Evolutionary conservation across 2,888 invertebrate genomes (phyloP).

Genomic region (Parapristionchus giblindavisi): DNA sequence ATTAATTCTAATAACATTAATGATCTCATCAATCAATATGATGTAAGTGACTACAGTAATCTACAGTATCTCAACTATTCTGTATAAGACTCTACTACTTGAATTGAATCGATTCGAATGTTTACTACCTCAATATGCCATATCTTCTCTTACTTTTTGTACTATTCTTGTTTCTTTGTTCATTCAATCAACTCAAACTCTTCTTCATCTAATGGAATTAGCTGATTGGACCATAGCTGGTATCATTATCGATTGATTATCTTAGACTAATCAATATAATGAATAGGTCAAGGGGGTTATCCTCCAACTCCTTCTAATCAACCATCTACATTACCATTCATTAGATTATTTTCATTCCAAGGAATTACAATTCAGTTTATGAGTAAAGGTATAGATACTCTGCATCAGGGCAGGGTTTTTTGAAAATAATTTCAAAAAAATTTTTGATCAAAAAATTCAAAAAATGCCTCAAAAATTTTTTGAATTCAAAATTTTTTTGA

Average conservation of each 20-base stretch:
- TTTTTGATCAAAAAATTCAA: too few species aligned
- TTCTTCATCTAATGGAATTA: conserved; percentile 26
- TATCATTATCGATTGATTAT: neutral
- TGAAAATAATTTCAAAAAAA: too few species aligned
- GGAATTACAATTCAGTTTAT: neutral
- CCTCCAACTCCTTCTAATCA: neutral
- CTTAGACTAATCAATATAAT: neutral
- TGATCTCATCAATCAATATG: conserved; percentile 3
- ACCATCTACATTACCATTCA: conserved; percentile 8
- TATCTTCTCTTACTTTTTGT: conserved; percentile 33
- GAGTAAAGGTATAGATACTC: neutral
- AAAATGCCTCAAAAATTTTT: too few species aligned
- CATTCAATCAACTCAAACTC: neutral
- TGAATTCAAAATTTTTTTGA: too few species aligned
- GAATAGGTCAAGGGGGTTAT: conserved; percentile 6
- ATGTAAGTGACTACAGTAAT: conserved; percentile 1
- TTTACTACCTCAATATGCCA: conserved; percentile 2
- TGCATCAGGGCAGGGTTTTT: too few species aligned
- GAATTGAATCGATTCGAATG: conserved; percentile 19
- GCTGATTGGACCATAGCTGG: conserved; percentile 26
- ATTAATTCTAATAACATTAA: neutral
- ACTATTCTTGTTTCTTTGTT: conserved; percentile 25
- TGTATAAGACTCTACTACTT: conserved; percentile 1
- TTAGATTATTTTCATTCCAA: conserved; percentile 6
- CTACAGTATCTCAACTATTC: neutral